These are phyloP conservation scores for Mionectes olivaceus DNA, from an alignment of 2,797 vertebrate species.

Conservation along the genomic window DNA sequence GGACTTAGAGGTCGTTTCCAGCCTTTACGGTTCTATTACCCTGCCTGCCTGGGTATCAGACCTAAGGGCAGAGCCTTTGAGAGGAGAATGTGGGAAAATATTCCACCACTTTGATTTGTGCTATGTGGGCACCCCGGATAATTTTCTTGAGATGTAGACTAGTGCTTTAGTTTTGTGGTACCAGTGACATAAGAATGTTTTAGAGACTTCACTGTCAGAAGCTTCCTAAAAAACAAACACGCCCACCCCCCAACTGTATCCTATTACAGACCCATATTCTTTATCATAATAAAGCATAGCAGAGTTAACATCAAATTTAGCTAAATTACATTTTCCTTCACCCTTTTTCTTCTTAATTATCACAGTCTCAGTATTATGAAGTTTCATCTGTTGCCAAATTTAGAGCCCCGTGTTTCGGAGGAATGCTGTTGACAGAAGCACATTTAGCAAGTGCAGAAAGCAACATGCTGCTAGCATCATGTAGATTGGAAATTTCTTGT, in stretches of 20 bases:
- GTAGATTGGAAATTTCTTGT: neutral
- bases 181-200: neutral
- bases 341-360: neutral
- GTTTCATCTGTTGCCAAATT: neutral
- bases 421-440: neutral
- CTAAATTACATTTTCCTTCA: neutral
- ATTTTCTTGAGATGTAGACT: neutral
- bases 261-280: neutral
- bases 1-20: neutral
- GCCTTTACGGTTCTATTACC: neutral
- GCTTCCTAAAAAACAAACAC: neutral
- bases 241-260: neutral
- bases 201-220: neutral
- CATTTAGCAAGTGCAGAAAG: constrained; percentile 13
- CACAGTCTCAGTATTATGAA: neutral
- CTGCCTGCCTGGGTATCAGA: neutral
- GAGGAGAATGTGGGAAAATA: neutral
- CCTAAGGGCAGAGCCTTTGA: neutral
- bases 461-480: neutral
- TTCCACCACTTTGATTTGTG: neutral
- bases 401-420: neutral
- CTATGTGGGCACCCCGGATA: accelerated
- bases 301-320: neutral
- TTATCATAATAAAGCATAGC: neutral
- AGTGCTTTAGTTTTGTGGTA: neutral